Base-by-base conservation (phyloP, 2,797 vertebrate genomes). In the Sebastes elongatus region DNA sequence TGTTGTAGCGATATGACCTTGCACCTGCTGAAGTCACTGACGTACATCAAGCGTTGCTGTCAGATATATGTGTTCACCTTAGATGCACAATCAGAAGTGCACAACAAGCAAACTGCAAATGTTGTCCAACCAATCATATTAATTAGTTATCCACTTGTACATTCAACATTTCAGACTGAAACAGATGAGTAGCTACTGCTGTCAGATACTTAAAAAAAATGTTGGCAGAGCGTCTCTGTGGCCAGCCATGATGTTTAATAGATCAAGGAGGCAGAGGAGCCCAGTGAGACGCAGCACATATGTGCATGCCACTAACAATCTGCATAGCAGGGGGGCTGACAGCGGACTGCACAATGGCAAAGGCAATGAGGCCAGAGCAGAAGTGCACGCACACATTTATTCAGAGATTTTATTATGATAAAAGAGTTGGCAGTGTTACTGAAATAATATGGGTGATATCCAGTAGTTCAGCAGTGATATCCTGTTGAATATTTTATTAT, bases 231-330 rank as follows among this genome's bases (percentile, higher is more conserved):
- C 64, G 27, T 83, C 35, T 71, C 25, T 71, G 71, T 83, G 71
- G 81, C 70, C 76, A 60, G 5, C n/a, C 20, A 3, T 84, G 76
- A 89, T 82, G 80, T 91, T 88, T 85, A 83, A 88, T 81, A 89
- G 72, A 92, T 88, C 84, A 91, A 86, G 72, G 82, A 74, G 61
- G 62, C 46, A 25, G 79, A 59, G 49, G 28, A 67, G 32, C 64
- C 78, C 71, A 35, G 55, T 13, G 63, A 87, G 72, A 86, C 80
- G 2, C 46, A 46, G 81, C 66, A 76, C 81, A 84, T 87, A 83
- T 89, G 86, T 82, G 70, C 77, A 68, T 27, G 71, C 52, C 81
- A 38, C 76, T 63, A 74, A 53, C 71, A 68, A 68, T 86, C 73
- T 74, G 67, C 66, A 59, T 68, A 20, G 1, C 30, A n/a, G 69